Evolutionary conservation across 2,797 vertebrate genomes (phyloP).

Genomic region (Hoplostethus mediterraneus): DNA sequence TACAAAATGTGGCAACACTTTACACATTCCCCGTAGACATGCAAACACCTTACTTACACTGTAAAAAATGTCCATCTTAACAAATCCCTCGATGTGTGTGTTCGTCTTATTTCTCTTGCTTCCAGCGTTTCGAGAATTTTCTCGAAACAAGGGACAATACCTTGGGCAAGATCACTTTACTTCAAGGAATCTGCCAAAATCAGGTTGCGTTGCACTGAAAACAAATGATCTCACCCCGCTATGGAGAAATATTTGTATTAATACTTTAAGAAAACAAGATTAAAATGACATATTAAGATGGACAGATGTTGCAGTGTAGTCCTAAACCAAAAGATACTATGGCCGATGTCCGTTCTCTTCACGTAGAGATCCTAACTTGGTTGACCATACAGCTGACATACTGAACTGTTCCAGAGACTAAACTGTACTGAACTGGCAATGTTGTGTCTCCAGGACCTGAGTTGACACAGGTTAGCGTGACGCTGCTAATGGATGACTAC

Average conservation of each 20-base stretch:
- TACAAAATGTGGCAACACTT: constrained; percentile 81
- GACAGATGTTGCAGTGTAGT: constrained; percentile 44
- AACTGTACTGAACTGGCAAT: constrained; percentile 29
- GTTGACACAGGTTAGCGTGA: constrained; percentile 69
- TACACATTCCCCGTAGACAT: constrained; percentile 80
- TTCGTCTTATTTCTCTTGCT: constrained; percentile 8
- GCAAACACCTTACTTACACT: constrained; percentile 82
- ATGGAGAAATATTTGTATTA: constrained; percentile 4
- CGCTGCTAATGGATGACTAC: constrained; percentile 57
- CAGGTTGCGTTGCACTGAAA: constrained; percentile 4
- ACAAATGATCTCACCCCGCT: constrained; percentile 8
- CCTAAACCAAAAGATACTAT: constrained; percentile 31
- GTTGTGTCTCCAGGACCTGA: constrained; percentile 72
- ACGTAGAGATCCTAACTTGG: constrained; percentile 24
- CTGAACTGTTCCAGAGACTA: constrained; percentile 34
- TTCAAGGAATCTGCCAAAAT: constrained; percentile 30
- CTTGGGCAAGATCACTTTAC: constrained; percentile 8
- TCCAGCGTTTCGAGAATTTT: neutral
- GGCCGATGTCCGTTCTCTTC: constrained; percentile 31
- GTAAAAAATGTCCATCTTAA: constrained; percentile 58
- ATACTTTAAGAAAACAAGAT: constrained; percentile 13
- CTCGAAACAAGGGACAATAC: constrained; percentile 2
- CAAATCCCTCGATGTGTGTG: neutral
- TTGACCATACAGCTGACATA: constrained; percentile 25
- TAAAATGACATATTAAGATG: constrained; percentile 43